Evolutionary conservation across 2,113 vertebrate genomes (phyloP).

Genomic region (Micronycteris hirsuta): DNA sequence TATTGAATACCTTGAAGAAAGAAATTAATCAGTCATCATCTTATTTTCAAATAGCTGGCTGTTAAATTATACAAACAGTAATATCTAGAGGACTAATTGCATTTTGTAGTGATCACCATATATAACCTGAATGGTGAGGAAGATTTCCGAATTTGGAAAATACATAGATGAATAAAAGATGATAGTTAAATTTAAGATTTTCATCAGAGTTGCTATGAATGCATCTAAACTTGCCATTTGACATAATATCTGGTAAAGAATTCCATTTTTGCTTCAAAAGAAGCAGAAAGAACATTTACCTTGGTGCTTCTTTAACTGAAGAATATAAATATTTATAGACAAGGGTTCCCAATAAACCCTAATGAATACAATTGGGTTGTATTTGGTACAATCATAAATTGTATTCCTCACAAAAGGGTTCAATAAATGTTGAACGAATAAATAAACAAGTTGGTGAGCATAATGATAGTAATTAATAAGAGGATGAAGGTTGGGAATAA

Average conservation of each 20-base stretch:
- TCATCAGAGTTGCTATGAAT: background rate
- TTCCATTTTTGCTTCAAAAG: background rate
- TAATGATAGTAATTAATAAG: background rate
- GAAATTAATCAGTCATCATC: background rate
- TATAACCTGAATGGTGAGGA: background rate
- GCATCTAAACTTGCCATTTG: background rate
- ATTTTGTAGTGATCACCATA: background rate
- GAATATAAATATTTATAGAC: background rate
- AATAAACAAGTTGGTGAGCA: background rate
- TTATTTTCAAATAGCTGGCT: background rate
- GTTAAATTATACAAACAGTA: background rate
- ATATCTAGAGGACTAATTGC: background rate
- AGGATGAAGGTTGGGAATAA: background rate
- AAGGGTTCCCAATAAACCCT: background rate
- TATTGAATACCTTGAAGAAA: background rate
- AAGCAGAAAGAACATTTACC: background rate
- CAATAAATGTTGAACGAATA: background rate
- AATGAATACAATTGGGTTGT: background rate
- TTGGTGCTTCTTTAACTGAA: background rate
- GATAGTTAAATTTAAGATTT: background rate
- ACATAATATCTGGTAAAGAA: background rate
- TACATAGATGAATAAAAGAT: background rate
- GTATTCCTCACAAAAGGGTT: background rate
- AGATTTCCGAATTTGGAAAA: background rate
- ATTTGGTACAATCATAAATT: background rate